Conservation (phyloP, 1,140 invertebrate genomes). For the Tribolium madens region DNA sequence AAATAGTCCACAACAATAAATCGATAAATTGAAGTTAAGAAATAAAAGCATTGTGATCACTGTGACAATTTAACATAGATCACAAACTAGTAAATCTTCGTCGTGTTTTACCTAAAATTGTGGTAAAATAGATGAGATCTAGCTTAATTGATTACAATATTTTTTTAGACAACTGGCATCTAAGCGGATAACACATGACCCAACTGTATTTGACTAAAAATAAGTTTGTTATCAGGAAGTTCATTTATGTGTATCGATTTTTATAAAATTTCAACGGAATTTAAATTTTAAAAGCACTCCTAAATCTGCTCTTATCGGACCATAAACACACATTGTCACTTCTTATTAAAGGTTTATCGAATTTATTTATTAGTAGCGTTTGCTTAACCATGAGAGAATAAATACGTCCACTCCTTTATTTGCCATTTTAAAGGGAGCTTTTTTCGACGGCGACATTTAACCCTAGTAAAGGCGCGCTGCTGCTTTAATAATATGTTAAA, state of each 20-base stretch:
- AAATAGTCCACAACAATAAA: background rate
- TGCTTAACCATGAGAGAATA: background rate
- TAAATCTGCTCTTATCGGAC: conserved; percentile 7
- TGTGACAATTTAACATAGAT: background rate
- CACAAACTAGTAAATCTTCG: background rate
- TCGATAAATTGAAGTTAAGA: background rate
- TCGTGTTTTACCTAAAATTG: background rate
- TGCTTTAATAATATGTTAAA: conserved; percentile 39
- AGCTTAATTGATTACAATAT: background rate
- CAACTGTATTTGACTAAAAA: conserved; percentile 21
- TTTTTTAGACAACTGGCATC: conserved; percentile 35
- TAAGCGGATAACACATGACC: conserved; percentile 32
- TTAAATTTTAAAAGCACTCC: conserved; percentile 33
- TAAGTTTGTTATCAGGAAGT: conserved; percentile 18
- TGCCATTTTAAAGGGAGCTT: conserved; percentile 37
- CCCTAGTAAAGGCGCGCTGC: conserved; percentile 34
- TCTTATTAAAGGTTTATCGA: conserved; percentile 16
- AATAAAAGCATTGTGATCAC: background rate
- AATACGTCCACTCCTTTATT: conserved; percentile 24
- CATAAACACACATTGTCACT: background rate
- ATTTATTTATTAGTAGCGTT: background rate
- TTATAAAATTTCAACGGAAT: conserved; percentile 22
- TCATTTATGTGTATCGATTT: conserved; percentile 25
- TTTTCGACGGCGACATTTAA: conserved; percentile 28
- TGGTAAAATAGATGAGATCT: background rate